Conservation (phyloP, 2,797 vertebrate genomes). For the Microctenopoma lineatum region DNA sequence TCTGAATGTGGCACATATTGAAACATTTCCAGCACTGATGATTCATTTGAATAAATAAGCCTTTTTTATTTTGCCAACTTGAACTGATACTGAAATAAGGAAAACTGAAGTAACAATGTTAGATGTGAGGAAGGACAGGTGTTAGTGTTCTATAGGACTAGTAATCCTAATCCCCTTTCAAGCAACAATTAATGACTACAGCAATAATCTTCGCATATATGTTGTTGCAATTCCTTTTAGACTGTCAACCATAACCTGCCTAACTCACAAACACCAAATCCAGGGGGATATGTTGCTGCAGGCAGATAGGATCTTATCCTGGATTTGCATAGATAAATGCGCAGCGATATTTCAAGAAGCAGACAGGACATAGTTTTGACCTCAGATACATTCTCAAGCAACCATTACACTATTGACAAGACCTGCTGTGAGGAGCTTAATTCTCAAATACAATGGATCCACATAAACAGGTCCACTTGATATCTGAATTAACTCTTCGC, state of each 20-base stretch:
- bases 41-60: slow-evolving; percentile 82
- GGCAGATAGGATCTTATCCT: slow-evolving; percentile 81
- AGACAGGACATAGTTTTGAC: slow-evolving; percentile 55
- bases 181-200: slow-evolving; percentile 81
- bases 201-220: slow-evolving; percentile 77
- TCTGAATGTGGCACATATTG: slow-evolving; percentile 82
- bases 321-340: slow-evolving; percentile 83
- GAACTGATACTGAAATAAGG: slow-evolving; percentile 74
- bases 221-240: slow-evolving; percentile 72
- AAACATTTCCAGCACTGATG: slow-evolving; percentile 79
- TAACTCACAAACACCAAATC: slow-evolving; percentile 69
- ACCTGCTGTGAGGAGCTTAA: slow-evolving; percentile 43
- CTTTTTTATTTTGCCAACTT: slow-evolving; percentile 80
- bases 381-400: slow-evolving; percentile 55
- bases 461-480: slow-evolving; percentile 32
- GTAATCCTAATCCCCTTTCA: slow-evolving; percentile 80
- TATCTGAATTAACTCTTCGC: slow-evolving; percentile 36
- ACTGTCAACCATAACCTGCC: slow-evolving; percentile 74
- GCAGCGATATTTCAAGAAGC: slow-evolving; percentile 71
- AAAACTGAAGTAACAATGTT: slow-evolving; percentile 70
- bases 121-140: slow-evolving; percentile 72
- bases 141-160: slow-evolving; percentile 66
- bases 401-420: slow-evolving; percentile 53
- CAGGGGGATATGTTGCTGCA: slow-evolving; percentile 71
- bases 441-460: slow-evolving; percentile 46